Evolutionary conservation across 2,888 invertebrate genomes (phyloP).

Genomic region (Ophion slaviceki): DNA sequence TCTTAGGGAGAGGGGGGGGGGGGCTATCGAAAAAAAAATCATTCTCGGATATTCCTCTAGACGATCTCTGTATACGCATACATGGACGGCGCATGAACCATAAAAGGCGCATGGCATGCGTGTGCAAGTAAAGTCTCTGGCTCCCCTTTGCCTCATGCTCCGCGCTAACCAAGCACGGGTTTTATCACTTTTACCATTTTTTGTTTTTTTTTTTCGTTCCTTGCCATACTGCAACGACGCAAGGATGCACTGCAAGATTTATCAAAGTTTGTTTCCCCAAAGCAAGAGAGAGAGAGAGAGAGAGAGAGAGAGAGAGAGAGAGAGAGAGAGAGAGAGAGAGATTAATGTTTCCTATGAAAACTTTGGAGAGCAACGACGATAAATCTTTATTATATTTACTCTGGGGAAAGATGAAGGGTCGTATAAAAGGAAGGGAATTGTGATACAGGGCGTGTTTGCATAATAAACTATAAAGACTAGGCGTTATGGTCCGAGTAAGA

Average conservation of each 20-base stretch:
- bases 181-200: conserved; percentile 1
- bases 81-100: background rate
- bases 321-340: conserved; percentile 13
- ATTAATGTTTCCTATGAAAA: conserved; percentile 62
- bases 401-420: conserved; percentile 34
- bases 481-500: conserved; percentile 10
- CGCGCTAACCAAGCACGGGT: background rate
- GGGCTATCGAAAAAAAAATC: conserved; percentile 29
- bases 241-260: conserved; percentile 51
- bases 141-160: background rate
- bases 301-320: background rate
- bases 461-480: conserved; percentile 59
- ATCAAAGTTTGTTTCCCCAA: conserved; percentile 39
- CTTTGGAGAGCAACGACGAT: conserved; percentile 55
- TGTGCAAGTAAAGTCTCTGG: conserved; percentile 6
- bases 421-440: conserved; percentile 23
- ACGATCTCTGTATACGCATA: conserved; percentile 27
- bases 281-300: background rate
- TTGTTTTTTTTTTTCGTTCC: conserved; percentile 4
- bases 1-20: conserved; percentile 33
- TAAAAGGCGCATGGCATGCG: conserved; percentile 1
- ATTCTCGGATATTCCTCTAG: conserved; percentile 70
- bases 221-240: conserved; percentile 17
- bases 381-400: conserved; percentile 63
- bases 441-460: conserved; percentile 56